Evolutionary conservation across 2,888 invertebrate species (phyloP).

Genomic region (Caenorhabditis sp.): DNA sequence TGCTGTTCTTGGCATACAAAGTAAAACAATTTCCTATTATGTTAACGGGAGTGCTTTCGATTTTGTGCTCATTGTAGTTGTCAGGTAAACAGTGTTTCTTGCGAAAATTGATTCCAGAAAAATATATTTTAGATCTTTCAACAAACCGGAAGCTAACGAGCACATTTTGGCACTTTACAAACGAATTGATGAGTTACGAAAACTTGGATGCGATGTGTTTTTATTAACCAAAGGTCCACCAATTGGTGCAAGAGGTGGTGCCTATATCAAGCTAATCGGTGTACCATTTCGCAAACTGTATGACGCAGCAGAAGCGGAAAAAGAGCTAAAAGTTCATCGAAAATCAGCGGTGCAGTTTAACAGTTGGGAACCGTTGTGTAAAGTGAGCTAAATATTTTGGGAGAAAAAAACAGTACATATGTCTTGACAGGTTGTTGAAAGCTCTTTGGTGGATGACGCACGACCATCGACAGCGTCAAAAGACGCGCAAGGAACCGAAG

Average conservation of each 20-base stretch:
- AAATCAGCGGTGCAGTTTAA: constrained; percentile 38
- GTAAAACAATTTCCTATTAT: constrained; percentile 50
- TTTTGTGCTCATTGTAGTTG: constrained; percentile 47
- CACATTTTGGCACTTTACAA: constrained; percentile 55
- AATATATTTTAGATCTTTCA: constrained; percentile 45
- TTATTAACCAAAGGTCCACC: constrained; percentile 54
- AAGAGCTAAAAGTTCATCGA: constrained; percentile 41
- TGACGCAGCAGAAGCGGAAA: constrained; percentile 49
- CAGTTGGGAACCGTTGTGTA: constrained; percentile 42
- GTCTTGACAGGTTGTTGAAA: constrained; percentile 35
- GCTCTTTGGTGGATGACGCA: constrained; percentile 27
- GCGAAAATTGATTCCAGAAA: background rate
- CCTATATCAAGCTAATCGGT: constrained; percentile 56
- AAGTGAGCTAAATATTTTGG: constrained; percentile 21
- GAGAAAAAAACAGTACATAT: background rate
- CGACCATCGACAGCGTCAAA: constrained; percentile 2
- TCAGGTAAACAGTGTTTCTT: constrained; percentile 34
- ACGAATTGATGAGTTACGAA: constrained; percentile 44
- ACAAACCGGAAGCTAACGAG: constrained; percentile 46
- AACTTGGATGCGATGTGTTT: constrained; percentile 49
- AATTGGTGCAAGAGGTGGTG: constrained; percentile 53
- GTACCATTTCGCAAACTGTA: constrained; percentile 55
- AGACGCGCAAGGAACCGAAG: constrained; percentile 13
- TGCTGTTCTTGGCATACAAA: constrained; percentile 43
- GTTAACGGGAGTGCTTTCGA: constrained; percentile 47